Evolutionary conservation across 2,888 invertebrate species (phyloP), one percentile per base, ranked within the genome.

Genomic region (Drosophila picticornis): DNA sequence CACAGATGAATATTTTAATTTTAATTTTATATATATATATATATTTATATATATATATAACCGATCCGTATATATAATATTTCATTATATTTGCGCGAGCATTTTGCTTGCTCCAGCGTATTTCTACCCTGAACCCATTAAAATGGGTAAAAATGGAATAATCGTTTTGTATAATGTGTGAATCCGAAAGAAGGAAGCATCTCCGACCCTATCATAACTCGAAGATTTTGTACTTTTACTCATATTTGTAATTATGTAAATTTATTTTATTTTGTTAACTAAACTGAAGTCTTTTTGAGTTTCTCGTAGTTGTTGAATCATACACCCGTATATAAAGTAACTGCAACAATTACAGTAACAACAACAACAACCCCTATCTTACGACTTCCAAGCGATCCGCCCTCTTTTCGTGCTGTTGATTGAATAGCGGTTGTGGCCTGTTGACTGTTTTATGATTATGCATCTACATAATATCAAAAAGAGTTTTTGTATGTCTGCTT

Each of bases 371-470:
- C 46, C 31, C 31, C 50, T 40, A 40, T 34, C n/a, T 38, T 22
- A 32, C 40, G 58, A 57, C 46, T 65, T 59, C 46, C 57, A 70
- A 32, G 52, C 38, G 53, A 27, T 19, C 55, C 61, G 67, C 67
- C 57, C 48, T 46, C 61, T 65, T 59, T 63, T 70, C 55, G 55
- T 60, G 75, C 48, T 38, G 77, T 51, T 82, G 83, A 82, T 83
- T 81, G 83, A 83, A 80, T 75, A 53, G 63, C 62, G 64, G 75
- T 69, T 71, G 71, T 29, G 13, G 70, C 38, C 62, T 11, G 66
- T 43, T 53, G 60, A 11, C 57, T 61, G 63, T 48, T 55, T 70
- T 66, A 57, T 64, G 75, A 63, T 70, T 75, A 71, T 72, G 75
- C 61, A 73, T 66, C 51, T 55, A 6, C 27, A 56, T 72, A 64